phyloP scores from a whole-genome alignment of 2,888 invertebrate species.

The Parelbella ahira region DNA sequence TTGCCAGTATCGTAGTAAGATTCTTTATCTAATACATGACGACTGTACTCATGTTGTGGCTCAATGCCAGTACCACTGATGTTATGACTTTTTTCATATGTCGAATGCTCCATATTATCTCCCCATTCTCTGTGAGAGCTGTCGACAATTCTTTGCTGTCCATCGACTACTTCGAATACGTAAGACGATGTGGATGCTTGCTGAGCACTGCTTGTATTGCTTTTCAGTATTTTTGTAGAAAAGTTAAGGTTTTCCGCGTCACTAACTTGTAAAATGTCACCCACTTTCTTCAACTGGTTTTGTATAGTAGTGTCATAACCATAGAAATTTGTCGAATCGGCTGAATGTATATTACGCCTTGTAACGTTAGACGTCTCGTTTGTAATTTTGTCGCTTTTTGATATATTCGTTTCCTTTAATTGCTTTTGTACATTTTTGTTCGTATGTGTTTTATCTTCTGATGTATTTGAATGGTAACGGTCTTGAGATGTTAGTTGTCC shows the following conservation, averaged over 20 bases:
- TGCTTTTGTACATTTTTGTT: constrained; percentile 27
- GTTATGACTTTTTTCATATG: constrained; percentile 77
- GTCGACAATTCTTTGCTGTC: constrained; percentile 81
- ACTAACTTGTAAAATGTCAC: constrained; percentile 62
- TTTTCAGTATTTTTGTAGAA: constrained; percentile 76
- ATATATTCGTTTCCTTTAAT: constrained; percentile 15
- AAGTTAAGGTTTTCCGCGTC: constrained; percentile 61
- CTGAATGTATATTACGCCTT: constrained; percentile 53
- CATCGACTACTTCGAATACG: constrained; percentile 82
- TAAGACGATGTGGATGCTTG: constrained; percentile 83
- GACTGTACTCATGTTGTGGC: constrained; percentile 79
- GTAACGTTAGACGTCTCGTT: constrained; percentile 44
- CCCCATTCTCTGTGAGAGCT: constrained; percentile 82
- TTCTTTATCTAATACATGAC: constrained; percentile 77
- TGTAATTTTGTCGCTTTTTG: constrained; percentile 37
- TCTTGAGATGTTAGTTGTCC: constrained; percentile 44
- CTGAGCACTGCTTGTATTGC: constrained; percentile 78
- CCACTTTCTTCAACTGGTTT: constrained; percentile 67
- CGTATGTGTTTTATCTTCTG: constrained; percentile 25
- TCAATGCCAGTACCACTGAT: constrained; percentile 77
- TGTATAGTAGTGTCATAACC: constrained; percentile 70
- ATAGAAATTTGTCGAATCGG: constrained; percentile 71
- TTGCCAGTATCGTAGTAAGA: constrained; percentile 80
- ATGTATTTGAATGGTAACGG: constrained; percentile 22
- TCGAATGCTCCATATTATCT: constrained; percentile 69